Conservation (phyloP, 2,888 invertebrate species). For the Buathra laborator region DNA sequence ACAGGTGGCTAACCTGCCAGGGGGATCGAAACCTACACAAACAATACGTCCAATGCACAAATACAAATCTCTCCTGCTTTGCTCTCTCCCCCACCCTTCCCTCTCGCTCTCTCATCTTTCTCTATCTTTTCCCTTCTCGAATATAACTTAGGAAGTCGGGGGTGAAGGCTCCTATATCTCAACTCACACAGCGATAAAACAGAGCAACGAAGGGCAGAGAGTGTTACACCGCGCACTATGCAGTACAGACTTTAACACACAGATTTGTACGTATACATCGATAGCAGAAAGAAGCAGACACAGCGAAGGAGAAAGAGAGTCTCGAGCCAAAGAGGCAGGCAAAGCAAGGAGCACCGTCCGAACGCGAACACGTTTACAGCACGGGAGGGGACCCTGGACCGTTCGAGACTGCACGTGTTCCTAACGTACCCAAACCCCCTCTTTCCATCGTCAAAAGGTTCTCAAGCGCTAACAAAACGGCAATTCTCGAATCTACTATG, state of each 20-base stretch:
- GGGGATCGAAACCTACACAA: conserved; percentile 81
- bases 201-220: conserved; percentile 32
- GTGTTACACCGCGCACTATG: conserved; percentile 49
- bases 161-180: conserved; percentile 80
- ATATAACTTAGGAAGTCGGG: conserved; percentile 71
- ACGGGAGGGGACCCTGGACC: conserved; percentile 78
- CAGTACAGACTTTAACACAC: conserved; percentile 41
- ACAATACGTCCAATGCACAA: conserved; percentile 84
- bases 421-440: conserved; percentile 84
- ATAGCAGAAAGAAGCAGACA: conserved; percentile 46
- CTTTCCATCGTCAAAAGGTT: conserved; percentile 79
- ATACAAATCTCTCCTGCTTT: conserved; percentile 80
- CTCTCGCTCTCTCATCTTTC: conserved; percentile 50
- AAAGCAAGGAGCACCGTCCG: conserved; percentile 76
- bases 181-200: conserved; percentile 77
- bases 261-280: conserved; percentile 39
- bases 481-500: conserved; percentile 34
- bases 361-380: conserved; percentile 82
- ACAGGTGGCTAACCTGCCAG: conserved; percentile 85
- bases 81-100: neutral
- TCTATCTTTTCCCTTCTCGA: conserved; percentile 40
- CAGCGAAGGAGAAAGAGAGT: conserved; percentile 28
- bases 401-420: conserved; percentile 85
- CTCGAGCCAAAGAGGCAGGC: conserved; percentile 62
- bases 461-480: conserved; percentile 75